phyloP scores from a whole-genome alignment of 2,113 vertebrate species.

The Channa argus region DNA sequence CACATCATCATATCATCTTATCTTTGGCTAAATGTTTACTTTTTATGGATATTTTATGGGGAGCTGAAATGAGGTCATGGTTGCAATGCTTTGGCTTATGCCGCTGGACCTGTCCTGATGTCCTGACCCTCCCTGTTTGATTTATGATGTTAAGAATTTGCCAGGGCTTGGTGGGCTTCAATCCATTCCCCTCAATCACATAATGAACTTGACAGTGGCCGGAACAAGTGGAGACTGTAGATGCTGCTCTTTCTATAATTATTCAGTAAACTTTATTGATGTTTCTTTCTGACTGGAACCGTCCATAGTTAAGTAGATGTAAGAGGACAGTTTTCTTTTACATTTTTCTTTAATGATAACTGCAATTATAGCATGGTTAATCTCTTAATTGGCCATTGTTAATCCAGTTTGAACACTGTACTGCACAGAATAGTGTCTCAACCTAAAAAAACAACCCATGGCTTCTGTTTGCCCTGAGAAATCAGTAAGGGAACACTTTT shows the following conservation, averaged over 20 bases:
- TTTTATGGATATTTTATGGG: conserved; percentile 68
- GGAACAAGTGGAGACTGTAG: conserved; percentile 28
- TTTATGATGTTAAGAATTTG: conserved; percentile 52
- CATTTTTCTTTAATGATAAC: conserved; percentile 22
- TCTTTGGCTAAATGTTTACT: conserved; percentile 70
- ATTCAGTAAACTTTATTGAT: conserved; percentile 26
- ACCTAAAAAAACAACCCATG: conserved; percentile 31
- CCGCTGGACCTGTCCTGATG: conserved; percentile 51
- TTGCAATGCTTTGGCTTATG: conserved; percentile 57
- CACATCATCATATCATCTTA: conserved; percentile 61
- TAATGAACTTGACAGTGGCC: conserved; percentile 83
- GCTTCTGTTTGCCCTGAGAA: conserved; percentile 66
- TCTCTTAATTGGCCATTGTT: conserved; percentile 39
- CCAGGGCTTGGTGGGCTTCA: conserved; percentile 57
- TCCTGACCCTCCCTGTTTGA: conserved; percentile 70
- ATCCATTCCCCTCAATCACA: conserved; percentile 73
- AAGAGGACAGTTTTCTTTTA: background rate
- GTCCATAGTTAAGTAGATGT: conserved; percentile 23
- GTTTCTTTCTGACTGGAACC: conserved; percentile 28
- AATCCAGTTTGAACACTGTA: conserved; percentile 40
- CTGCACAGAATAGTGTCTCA: conserved; percentile 38
- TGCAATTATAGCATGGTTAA: conserved; percentile 21
- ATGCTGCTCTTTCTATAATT: conserved; percentile 22
- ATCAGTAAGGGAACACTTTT: conserved; percentile 59
- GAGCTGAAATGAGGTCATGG: conserved; percentile 70